Base-by-base conservation (phyloP, 2,113 vertebrate genomes). In the Rhagologus leucostigma region DNA sequence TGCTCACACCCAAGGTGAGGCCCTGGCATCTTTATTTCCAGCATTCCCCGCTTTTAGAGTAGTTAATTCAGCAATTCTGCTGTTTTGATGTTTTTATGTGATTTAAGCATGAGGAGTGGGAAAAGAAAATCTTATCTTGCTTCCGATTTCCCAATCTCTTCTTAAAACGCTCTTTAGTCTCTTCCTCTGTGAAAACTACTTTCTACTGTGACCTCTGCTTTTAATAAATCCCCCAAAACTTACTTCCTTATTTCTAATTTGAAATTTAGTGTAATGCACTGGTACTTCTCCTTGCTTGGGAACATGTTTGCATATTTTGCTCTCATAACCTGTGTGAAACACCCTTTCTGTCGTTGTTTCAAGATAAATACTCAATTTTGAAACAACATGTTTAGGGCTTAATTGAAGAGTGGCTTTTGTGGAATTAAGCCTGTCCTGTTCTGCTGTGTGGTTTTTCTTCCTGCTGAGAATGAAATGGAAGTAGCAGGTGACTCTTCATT, bases 381-480 rank as follows among this genome's bases (percentile, higher is more conserved):
- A 88, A 95, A 56, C 53, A 83, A 52, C 41, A 7, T 11, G 7
- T 67, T 88, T 77, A 84, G 29, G 33, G 60, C 35, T 70, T 84
- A 89, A 84, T 49, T 74, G 62, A 67, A 69, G 81, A 95, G 55
- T 50, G 42, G 15, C 32, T 92, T 76, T 49, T 70, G 50, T 93
- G 50, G 68, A 84, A 74, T 92, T 84, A 62, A 69, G 32, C 55
- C 32, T 74, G 64, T 90, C 37, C 41, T 42, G 20, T 79, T 92
- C 39, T 89, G 32, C 71, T 76, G 22, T 62, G 76, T 59, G 27
- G 2, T 44, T 92, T 79, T 76, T 41, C 7, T 79, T 88, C 74
- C 82, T 83, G 88, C 78, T 73, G 65, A 85, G 90, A 93, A 77
- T 80, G 52, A 97, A 95, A 65, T 90, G 79, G 46, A 80, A 93